phyloP scores from a whole-genome alignment of 2,888 invertebrate species.

The Rhodophaea formosa region DNA sequence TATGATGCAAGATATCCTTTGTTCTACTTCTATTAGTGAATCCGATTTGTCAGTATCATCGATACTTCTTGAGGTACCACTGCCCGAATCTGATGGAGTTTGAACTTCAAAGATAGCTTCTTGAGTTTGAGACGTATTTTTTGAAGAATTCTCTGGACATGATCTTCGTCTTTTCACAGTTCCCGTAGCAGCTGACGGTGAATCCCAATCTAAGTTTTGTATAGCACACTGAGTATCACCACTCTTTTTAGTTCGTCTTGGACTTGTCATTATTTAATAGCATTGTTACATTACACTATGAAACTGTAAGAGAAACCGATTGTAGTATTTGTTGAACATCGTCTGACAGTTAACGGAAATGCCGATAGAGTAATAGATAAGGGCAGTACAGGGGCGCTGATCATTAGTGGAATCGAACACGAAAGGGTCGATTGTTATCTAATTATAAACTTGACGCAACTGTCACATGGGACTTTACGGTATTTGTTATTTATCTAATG shows the following conservation, averaged over 20 bases:
- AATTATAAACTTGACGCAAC: conserved; percentile 69
- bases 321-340: conserved; percentile 45
- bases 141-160: conserved; percentile 62
- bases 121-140: conserved; percentile 41
- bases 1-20: conserved; percentile 74
- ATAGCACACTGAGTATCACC: conserved; percentile 56
- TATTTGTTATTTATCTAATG: conserved; percentile 60
- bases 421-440: conserved; percentile 72
- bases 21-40: conserved; percentile 67
- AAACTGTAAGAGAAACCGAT: conserved; percentile 5
- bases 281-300: conserved; percentile 44
- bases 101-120: conserved; percentile 63
- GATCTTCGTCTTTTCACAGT: conserved; percentile 86
- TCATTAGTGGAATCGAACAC: conserved; percentile 65
- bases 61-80: conserved; percentile 64
- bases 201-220: conserved; percentile 85
- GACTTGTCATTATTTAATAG: conserved; percentile 75
- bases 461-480: conserved; percentile 58
- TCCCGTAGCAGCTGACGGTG: conserved; percentile 85
- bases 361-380: conserved; percentile 35
- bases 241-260: conserved; percentile 72
- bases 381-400: conserved; percentile 39
- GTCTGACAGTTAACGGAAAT: conserved; percentile 38
- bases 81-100: conserved; percentile 71
- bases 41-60: conserved; percentile 62